Base-by-base conservation (phyloP, 2,888 invertebrate species). In the Drosophila lacicola region DNA sequence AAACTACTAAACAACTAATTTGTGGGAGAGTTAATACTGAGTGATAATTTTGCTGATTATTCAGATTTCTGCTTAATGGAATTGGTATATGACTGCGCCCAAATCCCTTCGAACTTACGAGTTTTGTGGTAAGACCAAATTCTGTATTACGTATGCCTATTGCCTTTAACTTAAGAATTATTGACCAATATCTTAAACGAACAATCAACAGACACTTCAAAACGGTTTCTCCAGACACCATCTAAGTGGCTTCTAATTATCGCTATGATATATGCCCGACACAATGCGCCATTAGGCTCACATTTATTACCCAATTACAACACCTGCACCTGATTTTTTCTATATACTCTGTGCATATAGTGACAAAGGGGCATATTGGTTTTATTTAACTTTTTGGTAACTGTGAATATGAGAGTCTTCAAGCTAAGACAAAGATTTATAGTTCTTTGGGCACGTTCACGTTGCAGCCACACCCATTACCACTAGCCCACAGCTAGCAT, bases 241-340 rank as follows among this genome's bases (percentile, higher is more conserved):
- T 29, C 55, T 53, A 60, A 53, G 37, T 55, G 36, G 41, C 25
- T 13, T 51, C 46, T 57, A 50, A 70, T 64, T 54, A 69, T 51
- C 33, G 17, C 42, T 46, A 66, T 69, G 46, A 70, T 51, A 41
- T 78, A 87, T 80, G 68, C 74, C 49, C 51, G 57, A 62, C 84
- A 70, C 74, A 69, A 19, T 39, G 37, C 60, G 25, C 39, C 51
- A 74, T 74, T 73, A 73, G 62, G 45, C 71, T 42, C 57, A 70
- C 70, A 46, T 68, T 71, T 69, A 78, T 70, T 74, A 54, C 50
- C 66, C 70, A 78, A 78, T 82, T 78, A 70, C 74, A 77, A 60
- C 75, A 70, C 80, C 78, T 63, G 49, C 60, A 58, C 58, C 53
- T 66, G 4, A 42, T 57, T 57, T 37, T 62, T 44, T 46, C 14